Base-by-base conservation (phyloP, 2,113 vertebrate species). In the Lampris megalopsis region DNA sequence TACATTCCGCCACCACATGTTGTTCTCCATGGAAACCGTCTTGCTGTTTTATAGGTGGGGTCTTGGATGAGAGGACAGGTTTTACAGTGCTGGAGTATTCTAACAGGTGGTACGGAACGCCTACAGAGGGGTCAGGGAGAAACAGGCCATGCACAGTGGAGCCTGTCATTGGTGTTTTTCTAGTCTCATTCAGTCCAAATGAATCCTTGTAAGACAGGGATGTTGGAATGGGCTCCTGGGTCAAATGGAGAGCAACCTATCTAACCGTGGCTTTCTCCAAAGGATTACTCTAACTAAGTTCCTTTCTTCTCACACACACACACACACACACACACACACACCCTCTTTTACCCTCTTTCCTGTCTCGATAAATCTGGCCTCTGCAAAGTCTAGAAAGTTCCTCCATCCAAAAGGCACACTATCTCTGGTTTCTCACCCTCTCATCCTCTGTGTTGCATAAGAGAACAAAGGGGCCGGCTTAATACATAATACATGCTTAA, bases 41-140 rank as follows among this genome's bases (percentile, higher is more conserved):
- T 49, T 75, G 81, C 83, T 80, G 79, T 86, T 94, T 94, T 91
- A 91, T 81, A 78, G 79, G 81, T 64, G 71, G 85, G 58, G 80
- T 79, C 63, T 73, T 89, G 82, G 82, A 89, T 77, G 79, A 78
- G 75, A 74, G 71, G 60, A 73, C 64, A 77, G 64, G 63, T 85
- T 92, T 93, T 88, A 90, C 82, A 62, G 79, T 48, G 3, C 53
- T 67, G 68, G 82, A 88, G 76, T 64, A 71, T 79, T 90, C 84
- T 82, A 85, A 91, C 86, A 90, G 87, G 89, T 91, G 91, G 77
- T 75, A 63, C 73, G 80, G 77, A 71, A 58, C 1, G 13, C 53
- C 81, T 80, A 84, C 76, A 83, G 71, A 81, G 70, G 40, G 66
- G 67, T 75, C 40, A 37, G 8, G 5, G 52, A 81, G 76, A 88